Percentiles rank a stretch among this genome's conserved stretches.
Evolutionary conservation across 2,888 invertebrate genomes (phyloP).

Genomic region (Drosophila birchii): DNA sequence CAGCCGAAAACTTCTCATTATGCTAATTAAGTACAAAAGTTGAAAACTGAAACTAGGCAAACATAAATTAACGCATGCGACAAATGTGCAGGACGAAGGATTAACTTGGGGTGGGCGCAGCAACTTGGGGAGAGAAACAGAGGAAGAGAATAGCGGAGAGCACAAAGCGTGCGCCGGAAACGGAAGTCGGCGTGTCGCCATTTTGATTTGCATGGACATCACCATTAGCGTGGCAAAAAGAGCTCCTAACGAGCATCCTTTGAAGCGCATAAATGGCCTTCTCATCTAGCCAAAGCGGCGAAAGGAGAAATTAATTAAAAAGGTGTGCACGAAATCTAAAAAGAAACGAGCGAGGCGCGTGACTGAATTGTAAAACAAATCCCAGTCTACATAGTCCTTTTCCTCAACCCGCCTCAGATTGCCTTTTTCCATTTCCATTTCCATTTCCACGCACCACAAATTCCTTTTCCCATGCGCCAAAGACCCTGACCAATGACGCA

Average conservation of each 20-base stretch:
- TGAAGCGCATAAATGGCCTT: conserved; percentile 56
- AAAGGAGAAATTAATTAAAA: conserved; percentile 74
- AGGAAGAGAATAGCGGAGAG: neutral
- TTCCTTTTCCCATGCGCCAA: conserved; percentile 33
- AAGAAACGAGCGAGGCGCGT: conserved; percentile 60
- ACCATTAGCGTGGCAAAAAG: conserved; percentile 25
- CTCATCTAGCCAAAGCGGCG: conserved; percentile 39
- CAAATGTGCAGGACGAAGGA: conserved; percentile 57
- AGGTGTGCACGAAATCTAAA: conserved; percentile 52
- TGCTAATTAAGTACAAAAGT: conserved; percentile 52
- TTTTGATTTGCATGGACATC: conserved; percentile 70
- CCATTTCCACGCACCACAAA: conserved; percentile 19
- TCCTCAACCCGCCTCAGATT: neutral
- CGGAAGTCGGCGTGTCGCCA: conserved; percentile 70
- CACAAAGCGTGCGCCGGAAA: conserved; percentile 47
- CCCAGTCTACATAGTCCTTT: conserved; percentile 21
- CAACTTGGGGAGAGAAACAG: neutral
- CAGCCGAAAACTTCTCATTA: conserved; percentile 43
- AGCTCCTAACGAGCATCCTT: conserved; percentile 46
- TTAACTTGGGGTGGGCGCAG: conserved; percentile 6
- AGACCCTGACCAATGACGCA: conserved; percentile 63
- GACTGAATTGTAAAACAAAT: conserved; percentile 73
- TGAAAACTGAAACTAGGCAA: conserved; percentile 48
- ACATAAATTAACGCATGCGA: conserved; percentile 68
- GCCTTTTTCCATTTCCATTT: conserved; percentile 2